Percentiles rank a stretch among this genome's conserved stretches.
Conservation (phyloP, 1,140 invertebrate species). For the Zaprionus camerounensis region DNA sequence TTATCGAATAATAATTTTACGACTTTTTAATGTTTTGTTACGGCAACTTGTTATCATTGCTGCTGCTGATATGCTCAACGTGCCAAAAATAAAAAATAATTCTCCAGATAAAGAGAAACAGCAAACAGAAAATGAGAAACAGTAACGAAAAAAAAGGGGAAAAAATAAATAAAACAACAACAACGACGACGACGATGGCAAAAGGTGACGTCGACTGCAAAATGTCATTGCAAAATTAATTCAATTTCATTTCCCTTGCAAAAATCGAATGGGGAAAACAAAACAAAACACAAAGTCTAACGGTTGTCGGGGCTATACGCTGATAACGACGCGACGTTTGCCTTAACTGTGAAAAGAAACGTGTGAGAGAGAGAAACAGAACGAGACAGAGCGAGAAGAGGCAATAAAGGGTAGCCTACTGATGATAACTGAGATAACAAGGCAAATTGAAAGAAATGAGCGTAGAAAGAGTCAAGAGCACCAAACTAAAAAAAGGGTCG, state of each 20-base stretch:
- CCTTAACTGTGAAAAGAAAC: neutral
- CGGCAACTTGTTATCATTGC: constrained; percentile 42
- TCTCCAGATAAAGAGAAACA: constrained; percentile 26
- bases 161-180: constrained; percentile 13
- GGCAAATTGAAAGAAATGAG: constrained; percentile 8
- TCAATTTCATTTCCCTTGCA: constrained; percentile 47
- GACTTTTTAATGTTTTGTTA: constrained; percentile 14
- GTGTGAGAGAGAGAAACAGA: neutral
- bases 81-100: constrained; percentile 37
- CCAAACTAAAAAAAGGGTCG: neutral
- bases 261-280: constrained; percentile 27
- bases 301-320: constrained; percentile 1
- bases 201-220: constrained; percentile 13
- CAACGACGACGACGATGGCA: neutral
- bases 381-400: neutral
- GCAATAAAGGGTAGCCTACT: constrained; percentile 9
- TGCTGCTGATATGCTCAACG: neutral
- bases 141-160: constrained; percentile 1
- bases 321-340: constrained; percentile 29
- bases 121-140: constrained; percentile 11
- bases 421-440: constrained; percentile 28
- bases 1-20: constrained; percentile 38
- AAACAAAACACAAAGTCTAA: constrained; percentile 10
- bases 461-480: neutral
- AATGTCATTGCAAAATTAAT: constrained; percentile 64